Evolutionary conservation across 2,113 vertebrate species (phyloP), one percentile per base, ranked within the genome.

Genomic region (Eulemur macaco): DNA sequence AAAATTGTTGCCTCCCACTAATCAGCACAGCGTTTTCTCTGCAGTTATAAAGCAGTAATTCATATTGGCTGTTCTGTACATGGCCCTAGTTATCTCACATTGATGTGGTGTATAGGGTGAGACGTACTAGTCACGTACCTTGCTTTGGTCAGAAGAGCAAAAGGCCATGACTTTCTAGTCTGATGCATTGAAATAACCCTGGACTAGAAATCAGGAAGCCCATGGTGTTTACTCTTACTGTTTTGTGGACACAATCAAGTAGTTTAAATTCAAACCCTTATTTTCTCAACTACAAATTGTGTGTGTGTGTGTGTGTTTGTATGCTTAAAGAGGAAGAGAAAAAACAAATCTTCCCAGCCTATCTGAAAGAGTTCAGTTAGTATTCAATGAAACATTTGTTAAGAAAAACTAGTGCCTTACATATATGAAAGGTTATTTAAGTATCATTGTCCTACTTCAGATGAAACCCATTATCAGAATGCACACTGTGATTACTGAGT

Each of bases 11-110:
- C 66, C 63, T 92, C 31, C 95, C 64, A 76, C 63, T 96, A 64
- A 97, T 92, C n/a, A 89, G 52, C 81, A 71, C 92, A 92, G 50
- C 10, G 29, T 89, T 90, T 97, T 86, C 56, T 91, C 13, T 93
- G 25, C 21, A 97, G 69, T 58, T 78, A 94, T 64, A 80, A 8
- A 92, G 50, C 68, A 77, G 23, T 54, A 89, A 95, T 31, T 93
- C 39, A 93, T 17, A 94, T 80, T 27, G 69, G 7, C 54, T 52
- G 2, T 50, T 92, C 91, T 89, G 20, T 15, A 11, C 18, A 34
- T 0, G 13, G 17, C 8, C 8, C 0, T 21, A 8, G n/a, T 21
- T 92, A 60, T 63, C 29, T 82, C 2, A 7, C 31, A 56, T 34
- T 54, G 17, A 5, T 29, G 0, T 58, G 5, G 27, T 25, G 14